Evolutionary conservation across 1,140 invertebrate genomes (phyloP), one percentile per base, ranked within the genome.

Genomic region (Muscidifurax raptorellus): DNA sequence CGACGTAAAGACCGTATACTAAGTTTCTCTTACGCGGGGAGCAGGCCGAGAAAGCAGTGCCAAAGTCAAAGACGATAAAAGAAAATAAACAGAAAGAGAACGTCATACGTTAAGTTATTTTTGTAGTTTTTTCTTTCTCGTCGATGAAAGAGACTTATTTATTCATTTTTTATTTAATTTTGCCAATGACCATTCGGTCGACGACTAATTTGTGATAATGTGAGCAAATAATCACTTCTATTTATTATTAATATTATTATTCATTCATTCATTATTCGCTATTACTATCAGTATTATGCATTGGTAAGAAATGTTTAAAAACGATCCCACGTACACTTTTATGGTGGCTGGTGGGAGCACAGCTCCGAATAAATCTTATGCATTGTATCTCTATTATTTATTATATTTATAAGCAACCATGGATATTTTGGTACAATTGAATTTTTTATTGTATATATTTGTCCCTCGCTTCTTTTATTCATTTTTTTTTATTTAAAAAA

Each of bases 341-440:
- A 87, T 86, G 74, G 88, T 92, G 90, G 89, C 89, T 90, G 88
- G 89, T 90, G 89, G 90, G 91, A 92, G 92, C 91, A 92, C 91
- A 93, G 92, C 91, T 92, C 91, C 91, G 90, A 92, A 91, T 93
- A 91, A 92, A 92, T 92, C 88, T 92, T 92, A 92, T 90, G 91
- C 90, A 90, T 88, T 90, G 89, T 91, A 91, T 92, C 90, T 90
- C 90, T 92, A 93, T 92, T 89, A 93, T 91, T 92, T 92, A 92
- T 90, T 92, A 91, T 92, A 91, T 92, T 92, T 91, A 92, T 93
- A 92, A 92, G 91, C 91, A 93, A 91, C 89, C 87, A 91, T 92
- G 89, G 88, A 92, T 93, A 91, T 92, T 93, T 92, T 92, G 91
- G 91, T 92, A 93, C 90, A 93, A 91, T 92, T 92, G 90, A 92